Base-by-base conservation (phyloP, 2,888 invertebrate genomes). In the Eumerus sabulonum region DNA sequence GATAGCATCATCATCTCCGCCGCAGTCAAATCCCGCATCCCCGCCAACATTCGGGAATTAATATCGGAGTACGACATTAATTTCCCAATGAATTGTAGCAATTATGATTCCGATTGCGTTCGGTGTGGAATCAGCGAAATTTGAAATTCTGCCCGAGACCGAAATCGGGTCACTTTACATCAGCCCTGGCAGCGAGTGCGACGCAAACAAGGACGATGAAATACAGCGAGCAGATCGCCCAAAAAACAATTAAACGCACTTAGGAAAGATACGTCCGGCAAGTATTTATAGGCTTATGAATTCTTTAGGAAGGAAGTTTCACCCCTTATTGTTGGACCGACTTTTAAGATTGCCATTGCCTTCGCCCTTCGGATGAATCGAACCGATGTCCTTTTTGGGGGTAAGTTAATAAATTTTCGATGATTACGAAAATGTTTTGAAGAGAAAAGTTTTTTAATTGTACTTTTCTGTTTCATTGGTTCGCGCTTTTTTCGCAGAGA, bases 381-480 rank as follows among this genome's bases (percentile, higher is more conserved):
- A 45, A 54, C 36, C 36, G 45, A 63, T 50, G 40, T 54, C 62
- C 68, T 68, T 76, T 60, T 54, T 42, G 48, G 56, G 56, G 51
- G 59, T 64, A n/a, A 76, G 71, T 76, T 71, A 60, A 66, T 71
- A 60, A 71, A 71, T 76, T 66, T 66, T 50, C 56, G 53, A 66
- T 71, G 60, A 66, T 66, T 54, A 18, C 64, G 27, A 71, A 71
- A 71, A 71, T 71, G 54, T 66, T 71, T 71, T 51, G 13, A 27
- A 4, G 3, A 60, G 38, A 18, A 13, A 71, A 60, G 38, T 59
- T 64, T n/a, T 40, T 40, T 1, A 5, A 3, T 1, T 13, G 27
- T 40, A 1, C 11, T 35, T 47, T 35, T 53, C 12, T 27, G 2
- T 38, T 9, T n/a, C 9, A 13, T 36, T 38, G 40, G 9, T 35